phyloP scores from a whole-genome alignment of 2,113 vertebrate species.

The Peucedramus taeniatus region DNA sequence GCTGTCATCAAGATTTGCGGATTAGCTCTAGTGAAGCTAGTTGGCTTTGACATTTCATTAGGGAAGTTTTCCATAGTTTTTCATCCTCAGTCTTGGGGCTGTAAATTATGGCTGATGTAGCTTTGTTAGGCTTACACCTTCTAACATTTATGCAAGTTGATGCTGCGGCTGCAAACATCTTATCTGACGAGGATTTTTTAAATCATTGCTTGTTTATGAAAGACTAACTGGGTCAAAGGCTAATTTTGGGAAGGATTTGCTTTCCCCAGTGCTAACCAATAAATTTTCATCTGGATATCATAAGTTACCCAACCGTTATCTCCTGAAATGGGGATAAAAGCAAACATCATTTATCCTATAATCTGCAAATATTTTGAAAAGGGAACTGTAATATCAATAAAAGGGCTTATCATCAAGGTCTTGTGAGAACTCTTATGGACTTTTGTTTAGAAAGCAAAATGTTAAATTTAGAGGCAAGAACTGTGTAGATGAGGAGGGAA shows the following conservation, averaged over 20 bases:
- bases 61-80: conserved; percentile 9
- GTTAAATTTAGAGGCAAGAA: background rate
- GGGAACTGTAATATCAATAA: background rate
- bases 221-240: conserved; percentile 20
- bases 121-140: background rate
- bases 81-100: background rate
- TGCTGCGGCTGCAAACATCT: background rate
- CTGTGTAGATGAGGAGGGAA: background rate
- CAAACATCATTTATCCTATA: conserved; percentile 21
- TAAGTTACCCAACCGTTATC: background rate
- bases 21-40: conserved; percentile 41
- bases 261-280: background rate
- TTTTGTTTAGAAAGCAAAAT: conserved; percentile 18
- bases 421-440: background rate
- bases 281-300: background rate
- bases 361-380: conserved; percentile 38
- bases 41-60: conserved; percentile 55
- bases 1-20: conserved; percentile 28
- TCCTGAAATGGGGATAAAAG: background rate
- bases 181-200: background rate
- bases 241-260: conserved; percentile 1
- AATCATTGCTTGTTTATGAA: conserved; percentile 20
- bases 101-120: background rate
- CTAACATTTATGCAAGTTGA: background rate
- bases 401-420: background rate